Percentiles rank a stretch among this genome's conserved stretches.
Evolutionary conservation across 2,888 invertebrate genomes (phyloP).

Genomic region (Stratiomys singularior): DNA sequence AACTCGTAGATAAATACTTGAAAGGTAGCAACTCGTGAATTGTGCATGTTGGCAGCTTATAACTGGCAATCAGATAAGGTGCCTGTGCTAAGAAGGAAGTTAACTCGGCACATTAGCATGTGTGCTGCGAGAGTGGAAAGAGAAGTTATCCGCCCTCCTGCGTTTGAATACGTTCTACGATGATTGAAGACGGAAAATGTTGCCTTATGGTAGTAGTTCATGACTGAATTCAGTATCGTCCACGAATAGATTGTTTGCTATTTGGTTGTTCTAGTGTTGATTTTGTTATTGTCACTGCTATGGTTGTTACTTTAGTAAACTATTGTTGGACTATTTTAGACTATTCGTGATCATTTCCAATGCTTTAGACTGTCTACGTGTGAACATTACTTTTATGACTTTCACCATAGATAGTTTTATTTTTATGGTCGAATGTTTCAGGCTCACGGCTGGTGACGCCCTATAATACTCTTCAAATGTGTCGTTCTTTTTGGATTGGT

Average conservation of each 20-base stretch:
- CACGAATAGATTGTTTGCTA: not conserved
- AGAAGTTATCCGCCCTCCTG: not conserved
- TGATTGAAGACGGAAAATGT: constrained; percentile 1
- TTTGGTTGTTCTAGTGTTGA: constrained; percentile 6
- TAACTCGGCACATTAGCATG: constrained; percentile 51
- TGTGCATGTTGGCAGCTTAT: constrained; percentile 58
- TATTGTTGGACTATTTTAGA: constrained; percentile 2
- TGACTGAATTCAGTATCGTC: not conserved
- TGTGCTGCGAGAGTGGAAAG: constrained; percentile 3
- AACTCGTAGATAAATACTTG: not conserved
- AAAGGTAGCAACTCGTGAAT: constrained; percentile 47
- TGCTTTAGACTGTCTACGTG: constrained; percentile 30
- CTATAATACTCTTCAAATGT: not conserved
- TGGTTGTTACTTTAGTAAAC: constrained; percentile 28
- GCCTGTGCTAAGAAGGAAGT: constrained; percentile 51
- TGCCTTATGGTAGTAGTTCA: not conserved
- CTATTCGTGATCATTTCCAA: constrained; percentile 27
- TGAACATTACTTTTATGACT: constrained; percentile 42
- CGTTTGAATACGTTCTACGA: not conserved
- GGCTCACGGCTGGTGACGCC: not conserved
- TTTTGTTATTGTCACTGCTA: not conserved
- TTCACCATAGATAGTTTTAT: constrained; percentile 32
- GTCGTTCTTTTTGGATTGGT: not conserved
- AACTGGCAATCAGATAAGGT: constrained; percentile 53
- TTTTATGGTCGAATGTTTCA: constrained; percentile 4